phyloP scores from a whole-genome alignment of 2,113 vertebrate genomes.

The Indicator maculatus region DNA sequence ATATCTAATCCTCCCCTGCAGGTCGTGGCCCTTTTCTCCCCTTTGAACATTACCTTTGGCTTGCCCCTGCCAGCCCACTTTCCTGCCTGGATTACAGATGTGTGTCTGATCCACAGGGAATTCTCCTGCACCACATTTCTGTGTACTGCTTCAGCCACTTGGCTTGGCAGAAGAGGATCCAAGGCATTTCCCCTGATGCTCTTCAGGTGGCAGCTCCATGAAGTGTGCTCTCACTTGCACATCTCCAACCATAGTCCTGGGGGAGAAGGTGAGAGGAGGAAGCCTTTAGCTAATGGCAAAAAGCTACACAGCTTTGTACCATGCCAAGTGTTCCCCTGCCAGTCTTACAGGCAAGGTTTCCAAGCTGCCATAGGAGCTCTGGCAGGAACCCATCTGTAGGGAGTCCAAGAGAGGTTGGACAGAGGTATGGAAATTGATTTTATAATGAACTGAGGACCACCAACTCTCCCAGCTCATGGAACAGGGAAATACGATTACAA shows the following conservation, averaged over 20 bases:
- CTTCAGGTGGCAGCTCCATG: not conserved
- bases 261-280: not conserved
- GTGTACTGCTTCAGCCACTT: not conserved
- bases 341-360: not conserved
- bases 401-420: not conserved
- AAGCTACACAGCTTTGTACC: not conserved
- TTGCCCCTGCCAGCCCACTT: constrained; percentile 4
- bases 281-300: not conserved
- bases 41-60: not conserved
- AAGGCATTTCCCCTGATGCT: not conserved
- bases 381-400: not conserved
- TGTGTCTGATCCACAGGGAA: not conserved
- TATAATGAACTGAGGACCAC: not conserved
- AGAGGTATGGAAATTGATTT: not conserved
- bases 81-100: not conserved
- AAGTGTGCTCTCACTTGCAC: not conserved
- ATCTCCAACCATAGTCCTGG: not conserved
- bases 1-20: not conserved
- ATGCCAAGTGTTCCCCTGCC: not conserved
- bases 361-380: not conserved
- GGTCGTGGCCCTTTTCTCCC: not conserved
- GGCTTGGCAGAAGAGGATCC: not conserved
- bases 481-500: not conserved
- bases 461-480: not conserved
- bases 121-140: not conserved